Evolutionary conservation across 2,888 invertebrate species (phyloP), one percentile per base, ranked within the genome.

Genomic region (Heliconius ethilla): DNA sequence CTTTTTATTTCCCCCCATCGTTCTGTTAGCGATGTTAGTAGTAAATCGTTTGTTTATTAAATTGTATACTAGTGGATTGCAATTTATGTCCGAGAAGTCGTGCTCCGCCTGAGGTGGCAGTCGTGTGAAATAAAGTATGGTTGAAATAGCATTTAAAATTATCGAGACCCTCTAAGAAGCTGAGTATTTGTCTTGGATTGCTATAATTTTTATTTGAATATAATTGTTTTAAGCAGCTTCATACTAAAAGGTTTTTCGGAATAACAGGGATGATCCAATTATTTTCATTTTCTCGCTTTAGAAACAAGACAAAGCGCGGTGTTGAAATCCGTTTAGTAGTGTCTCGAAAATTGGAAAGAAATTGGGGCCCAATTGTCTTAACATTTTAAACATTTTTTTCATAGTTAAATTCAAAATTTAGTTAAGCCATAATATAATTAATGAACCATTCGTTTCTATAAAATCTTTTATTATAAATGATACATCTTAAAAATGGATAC

Each of bases 21-120:
- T 75, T 66, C 70, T 70, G 78, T 70, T 78, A 70, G 75, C 66
- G 29, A 75, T 15, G 73, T 25, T 45, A 73, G 73, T 77, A 69
- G 78, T 80, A 78, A 80, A 78, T 78, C 74, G 80, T 80, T 78
- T 69, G 76, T 79, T 79, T 78, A 81, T 81, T 76, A 76, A 78
- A 82, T 82, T 81, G 79, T 78, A 74, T 76, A 70, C 75, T 79
- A 78, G 77, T 75, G 80, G 77, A 79, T 79, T 76, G 77, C 79
- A 80, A 81, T 80, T 79, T 81, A 79, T 80, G 77, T 74, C 72
- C 72, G 75, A 27, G 73, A 62, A 79, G 78, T 77, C 80, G 81
- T 78, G 78, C 78, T 66, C 22, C 76, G 76, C 81, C 80, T 40
- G 78, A 70, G 81, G 81, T 77, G 72, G 79, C 80, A 70, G 76